phyloP scores from a whole-genome alignment of 2,888 invertebrate species.

The Cyclophora punctaria region DNA sequence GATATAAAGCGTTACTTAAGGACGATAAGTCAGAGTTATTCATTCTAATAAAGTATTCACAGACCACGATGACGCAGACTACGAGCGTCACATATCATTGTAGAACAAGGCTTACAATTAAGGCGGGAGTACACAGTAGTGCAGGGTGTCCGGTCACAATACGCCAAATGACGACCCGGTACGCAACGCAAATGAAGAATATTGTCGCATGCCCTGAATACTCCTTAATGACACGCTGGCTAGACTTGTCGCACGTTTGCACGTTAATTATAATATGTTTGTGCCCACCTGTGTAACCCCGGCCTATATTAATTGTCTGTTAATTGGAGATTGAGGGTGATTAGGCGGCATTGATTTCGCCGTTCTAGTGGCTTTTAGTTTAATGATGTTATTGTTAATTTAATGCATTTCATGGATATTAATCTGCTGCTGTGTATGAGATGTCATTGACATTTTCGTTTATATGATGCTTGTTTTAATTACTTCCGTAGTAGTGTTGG shows the following conservation, averaged over 20 bases:
- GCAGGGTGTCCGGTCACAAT: conserved; percentile 56
- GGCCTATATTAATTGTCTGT: conserved; percentile 17
- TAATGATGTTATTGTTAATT: no score
- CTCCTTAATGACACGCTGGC: conserved; percentile 59
- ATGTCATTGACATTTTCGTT: no score
- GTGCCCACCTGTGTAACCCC: conserved; percentile 24
- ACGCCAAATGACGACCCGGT: conserved; percentile 65
- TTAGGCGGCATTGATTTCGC: conserved; percentile 15
- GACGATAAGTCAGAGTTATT: no score
- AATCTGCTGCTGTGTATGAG: no score
- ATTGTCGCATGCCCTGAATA: conserved; percentile 71
- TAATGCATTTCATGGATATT: no score
- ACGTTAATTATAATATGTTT: conserved; percentile 59
- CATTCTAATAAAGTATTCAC: no score
- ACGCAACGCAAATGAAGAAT: conserved; percentile 70
- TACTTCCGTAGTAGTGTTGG: no score
- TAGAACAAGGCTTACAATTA: conserved; percentile 70
- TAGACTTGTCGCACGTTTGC: conserved; percentile 54
- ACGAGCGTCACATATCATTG: conserved; percentile 12
- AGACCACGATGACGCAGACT: no score
- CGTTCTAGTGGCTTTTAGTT: conserved; percentile 5
- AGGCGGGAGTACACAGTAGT: conserved; percentile 55
- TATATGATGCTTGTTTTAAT: no score
- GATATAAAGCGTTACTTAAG: no score
- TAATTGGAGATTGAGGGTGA: conserved; percentile 22